Conservation (phyloP, 2,113 vertebrate genomes). For the Cygnus buccinator region DNA sequence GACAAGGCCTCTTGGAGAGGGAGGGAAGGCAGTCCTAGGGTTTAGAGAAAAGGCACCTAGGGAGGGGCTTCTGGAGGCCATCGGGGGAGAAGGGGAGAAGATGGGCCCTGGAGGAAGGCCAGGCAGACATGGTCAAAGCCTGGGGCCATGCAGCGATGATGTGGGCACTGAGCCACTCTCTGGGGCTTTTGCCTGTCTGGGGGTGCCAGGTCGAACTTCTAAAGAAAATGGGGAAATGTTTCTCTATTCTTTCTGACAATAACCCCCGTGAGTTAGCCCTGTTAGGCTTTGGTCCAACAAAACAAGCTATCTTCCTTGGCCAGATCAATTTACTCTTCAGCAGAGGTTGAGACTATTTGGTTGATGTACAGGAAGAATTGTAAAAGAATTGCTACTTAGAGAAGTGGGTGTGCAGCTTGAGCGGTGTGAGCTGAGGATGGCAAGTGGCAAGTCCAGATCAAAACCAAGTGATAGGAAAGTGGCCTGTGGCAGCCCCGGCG, state of each 20-base stretch:
- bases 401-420: not conserved
- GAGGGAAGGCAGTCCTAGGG: not conserved
- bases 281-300: not conserved
- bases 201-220: not conserved
- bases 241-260: not conserved
- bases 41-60: not conserved
- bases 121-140: not conserved
- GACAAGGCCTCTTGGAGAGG: not conserved
- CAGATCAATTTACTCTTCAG: not conserved
- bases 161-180: not conserved
- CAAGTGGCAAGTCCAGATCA: not conserved
- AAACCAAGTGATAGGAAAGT: not conserved
- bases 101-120: accelerated
- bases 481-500: not conserved
- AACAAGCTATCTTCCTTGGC: not conserved
- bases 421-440: not conserved
- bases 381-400: not conserved
- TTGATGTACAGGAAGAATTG: not conserved
- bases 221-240: not conserved
- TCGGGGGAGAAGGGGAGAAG: not conserved
- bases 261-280: not conserved
- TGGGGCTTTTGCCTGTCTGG: not conserved
- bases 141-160: not conserved
- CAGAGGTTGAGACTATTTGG: not conserved
- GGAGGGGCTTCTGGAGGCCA: too few species aligned